phyloP scores from a whole-genome alignment of 2,113 vertebrate genomes.

The Lagopus leucura region DNA sequence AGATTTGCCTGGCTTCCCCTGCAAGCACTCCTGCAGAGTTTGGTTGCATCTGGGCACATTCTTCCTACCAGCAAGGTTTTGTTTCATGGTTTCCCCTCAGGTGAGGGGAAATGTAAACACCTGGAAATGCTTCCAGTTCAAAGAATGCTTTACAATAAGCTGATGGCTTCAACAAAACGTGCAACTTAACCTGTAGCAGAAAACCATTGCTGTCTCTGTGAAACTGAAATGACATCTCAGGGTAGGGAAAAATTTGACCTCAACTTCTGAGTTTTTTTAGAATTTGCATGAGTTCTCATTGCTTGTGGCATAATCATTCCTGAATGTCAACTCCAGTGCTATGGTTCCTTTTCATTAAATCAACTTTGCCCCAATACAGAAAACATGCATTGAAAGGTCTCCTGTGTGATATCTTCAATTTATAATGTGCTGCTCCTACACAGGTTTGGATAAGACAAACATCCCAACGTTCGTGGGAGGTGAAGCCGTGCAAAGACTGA shows the following conservation, averaged over 20 bases:
- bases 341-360: not conserved
- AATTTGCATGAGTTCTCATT: not conserved
- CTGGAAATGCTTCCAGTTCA: not conserved
- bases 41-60: not conserved
- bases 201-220: not conserved
- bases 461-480: conserved; percentile 27
- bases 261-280: not conserved
- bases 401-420: not conserved
- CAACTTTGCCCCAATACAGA: not conserved
- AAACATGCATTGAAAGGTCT: not conserved
- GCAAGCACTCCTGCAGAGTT: not conserved
- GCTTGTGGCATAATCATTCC: not conserved
- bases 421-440: not conserved
- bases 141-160: not conserved
- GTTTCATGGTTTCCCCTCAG: not conserved
- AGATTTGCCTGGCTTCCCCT: not conserved
- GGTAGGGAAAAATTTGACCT: not conserved
- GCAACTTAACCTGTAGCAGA: not conserved
- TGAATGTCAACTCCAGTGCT: rapidly evolving
- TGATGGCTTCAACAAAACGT: not conserved
- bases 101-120: not conserved
- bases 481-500: not conserved
- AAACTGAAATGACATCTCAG: not conserved
- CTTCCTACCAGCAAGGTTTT: not conserved
- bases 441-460: not conserved